Percentiles rank a stretch among this genome's conserved stretches.
These are phyloP conservation scores for Theretra japonica DNA, from an alignment of 2,888 invertebrate genomes.

Conservation along the genomic window DNA sequence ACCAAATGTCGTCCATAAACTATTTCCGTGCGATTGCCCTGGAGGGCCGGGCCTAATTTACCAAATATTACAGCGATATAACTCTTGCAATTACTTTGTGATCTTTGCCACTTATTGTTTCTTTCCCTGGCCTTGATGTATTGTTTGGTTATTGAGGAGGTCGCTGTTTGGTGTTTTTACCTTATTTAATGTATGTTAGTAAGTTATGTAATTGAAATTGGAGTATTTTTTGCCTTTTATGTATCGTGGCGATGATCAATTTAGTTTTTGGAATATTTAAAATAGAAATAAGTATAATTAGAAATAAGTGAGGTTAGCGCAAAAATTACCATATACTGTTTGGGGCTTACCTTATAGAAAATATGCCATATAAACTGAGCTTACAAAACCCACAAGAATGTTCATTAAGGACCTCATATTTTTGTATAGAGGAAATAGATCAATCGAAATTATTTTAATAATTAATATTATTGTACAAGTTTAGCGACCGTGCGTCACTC, in stretches of 20 bases:
- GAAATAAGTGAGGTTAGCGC: too few relatives aligned
- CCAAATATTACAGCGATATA: conserved; percentile 22
- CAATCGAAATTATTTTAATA: too few relatives aligned
- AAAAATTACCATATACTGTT: too few relatives aligned
- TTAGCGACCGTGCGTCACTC: background rate
- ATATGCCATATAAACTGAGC: too few relatives aligned
- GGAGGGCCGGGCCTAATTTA: conserved; percentile 32
- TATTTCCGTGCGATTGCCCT: conserved; percentile 60
- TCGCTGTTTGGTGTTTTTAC: conserved; percentile 1
- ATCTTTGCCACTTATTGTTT: conserved; percentile 24
- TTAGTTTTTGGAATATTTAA: too few relatives aligned
- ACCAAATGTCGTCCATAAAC: conserved; percentile 60
- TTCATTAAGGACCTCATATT: too few relatives aligned
- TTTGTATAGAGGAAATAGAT: too few relatives aligned
- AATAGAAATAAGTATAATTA: too few relatives aligned
- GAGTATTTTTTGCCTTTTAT: too few relatives aligned
- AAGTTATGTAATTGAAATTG: background rate
- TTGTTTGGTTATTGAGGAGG: background rate
- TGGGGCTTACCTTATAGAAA: too few relatives aligned
- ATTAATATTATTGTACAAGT: background rate
- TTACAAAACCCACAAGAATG: too few relatives aligned
- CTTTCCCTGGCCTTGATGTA: background rate
- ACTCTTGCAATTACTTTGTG: conserved; percentile 25
- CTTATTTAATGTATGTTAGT: background rate
- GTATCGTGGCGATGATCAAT: too few relatives aligned